Evolutionary conservation across 2,113 vertebrate genomes (phyloP), one percentile per base, ranked within the genome.

Genomic region (Hippocampus zosterae): DNA sequence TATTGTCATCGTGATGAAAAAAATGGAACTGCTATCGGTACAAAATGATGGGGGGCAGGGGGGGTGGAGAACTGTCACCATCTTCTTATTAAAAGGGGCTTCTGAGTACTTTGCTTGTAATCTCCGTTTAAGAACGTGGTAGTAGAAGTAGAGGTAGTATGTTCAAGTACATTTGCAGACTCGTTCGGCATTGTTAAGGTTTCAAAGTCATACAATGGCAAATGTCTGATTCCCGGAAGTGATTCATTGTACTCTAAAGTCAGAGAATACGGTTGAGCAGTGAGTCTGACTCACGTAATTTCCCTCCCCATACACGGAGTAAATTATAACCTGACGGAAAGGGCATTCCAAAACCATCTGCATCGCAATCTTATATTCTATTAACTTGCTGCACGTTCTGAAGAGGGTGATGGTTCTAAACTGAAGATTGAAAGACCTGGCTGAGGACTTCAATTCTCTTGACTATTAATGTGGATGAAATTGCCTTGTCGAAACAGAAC

Each of bases 1-100:
- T 70, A 72, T 53, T 56, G 27, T 48, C 19, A 64, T 74, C 68
- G 48, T 41, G 15, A 42, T 56, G 5, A 37, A 25, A 13, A 11
- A 27, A 21, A 57, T 27, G 13, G 5, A 59, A 59, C 12, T 27
- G 23, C 23, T 57, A 6, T 57, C 7, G 6, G 2, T 50, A 50
- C 7, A 7, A 50, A 50, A 50, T 50, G 2, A 50, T 18, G 18
- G 18, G 5, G 19, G 19, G 7, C n/a, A n/a, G n/a, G n/a, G n/a
- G n/a, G n/a, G n/a, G n/a, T n/a, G n/a, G n/a, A 4, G 16, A 50
- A 18, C 5, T 50, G 44, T 46, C 12, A 46, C 44, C 44, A 15
- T 15, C 44, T 50, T 50, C 18, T 6, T 18, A 48, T 48, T 18
- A 48, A 50, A 50, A 50, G 48, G 4, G 16, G 18, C 48, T 18